Base-by-base conservation (phyloP, 2,888 invertebrate genomes). In the Litoditis marina region DNA sequence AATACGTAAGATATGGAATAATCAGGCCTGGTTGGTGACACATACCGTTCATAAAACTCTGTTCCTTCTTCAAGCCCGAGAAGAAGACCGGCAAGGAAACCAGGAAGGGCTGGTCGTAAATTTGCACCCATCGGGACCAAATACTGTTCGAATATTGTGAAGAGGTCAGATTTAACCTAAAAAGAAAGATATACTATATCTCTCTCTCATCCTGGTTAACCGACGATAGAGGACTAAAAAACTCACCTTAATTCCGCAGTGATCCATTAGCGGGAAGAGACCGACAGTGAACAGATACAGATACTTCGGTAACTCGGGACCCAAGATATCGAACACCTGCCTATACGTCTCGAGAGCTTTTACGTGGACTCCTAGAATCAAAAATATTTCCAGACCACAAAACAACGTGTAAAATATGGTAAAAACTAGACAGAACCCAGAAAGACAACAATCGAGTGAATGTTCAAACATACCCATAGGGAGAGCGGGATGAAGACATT, bases 311-410 rank as follows among this genome's bases (percentile, higher is more conserved):
- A 82, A 65, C n/a, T 77, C 65, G 11, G 90, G 89, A 65, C 92
- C 92, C 85, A 92, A 91, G 79, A 90, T 90, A 83, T 90, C 90
- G 85, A 93, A 92, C 83, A 93, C 91, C 72, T 91, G 89, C 82
- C 91, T 91, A 84, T 92, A 93, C 0, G 92, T 91, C 85, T 93
- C 92, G 72, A 93, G 85, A 27, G 92, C 92, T 85, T 92, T 92
- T 66, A 92, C 85, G 85, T 93, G 93, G 30, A 93, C 93, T 36
- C 93, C 81, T 62, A n/a, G 13, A 58, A 32, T n/a, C n/a, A n/a
- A n/a, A n/a, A n/a, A n/a, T n/a, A n/a, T n/a, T n/a, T n/a, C n/a
- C n/a, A n/a, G n/a, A n/a, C n/a, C n/a, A n/a, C n/a, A n/a, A n/a
- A 50, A 30, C 30, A 44, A 53, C 25, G 46, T 22, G 13, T 53